These are phyloP conservation scores for Zaprionus camerounensis DNA, from an alignment of 1,140 invertebrate genomes.

Conservation along the genomic window DNA sequence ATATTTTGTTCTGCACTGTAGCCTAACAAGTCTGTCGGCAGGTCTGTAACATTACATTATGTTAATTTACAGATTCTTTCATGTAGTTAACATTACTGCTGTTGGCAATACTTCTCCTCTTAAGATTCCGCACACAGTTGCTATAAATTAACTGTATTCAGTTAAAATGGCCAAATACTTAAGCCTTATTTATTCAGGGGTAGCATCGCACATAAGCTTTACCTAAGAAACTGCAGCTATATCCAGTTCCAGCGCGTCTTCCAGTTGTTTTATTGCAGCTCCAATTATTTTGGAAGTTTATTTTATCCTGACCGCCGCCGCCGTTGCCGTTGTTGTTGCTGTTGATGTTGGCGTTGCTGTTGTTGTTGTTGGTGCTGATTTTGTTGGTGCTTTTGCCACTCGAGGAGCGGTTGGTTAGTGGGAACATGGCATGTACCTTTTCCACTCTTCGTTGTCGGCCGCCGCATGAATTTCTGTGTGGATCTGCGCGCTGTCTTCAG, in stretches of 20 bases:
- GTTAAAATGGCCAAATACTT: not conserved
- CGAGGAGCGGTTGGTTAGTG: constrained; percentile 78
- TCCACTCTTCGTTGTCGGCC: constrained; percentile 46
- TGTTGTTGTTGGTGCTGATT: constrained; percentile 37
- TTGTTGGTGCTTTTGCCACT: constrained; percentile 74
- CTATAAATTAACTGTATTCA: not conserved
- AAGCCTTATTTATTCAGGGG: not conserved
- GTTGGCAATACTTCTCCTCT: too few species aligned
- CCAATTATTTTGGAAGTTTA: constrained; percentile 84
- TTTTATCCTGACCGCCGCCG: constrained; percentile 75
- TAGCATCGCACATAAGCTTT: constrained; percentile 40
- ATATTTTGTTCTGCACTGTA: not conserved
- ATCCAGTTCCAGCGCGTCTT: constrained; percentile 80
- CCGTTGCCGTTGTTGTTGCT: constrained; percentile 33
- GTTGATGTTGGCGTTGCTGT: not conserved
- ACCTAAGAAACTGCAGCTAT: constrained; percentile 84
- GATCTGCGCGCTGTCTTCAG: constrained; percentile 11
- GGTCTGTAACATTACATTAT: not conserved
- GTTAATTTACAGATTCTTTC: not conserved
- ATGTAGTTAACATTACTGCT: not conserved
- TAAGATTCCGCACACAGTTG: not conserved
- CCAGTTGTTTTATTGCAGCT: constrained; percentile 84
- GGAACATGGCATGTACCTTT: constrained; percentile 80
- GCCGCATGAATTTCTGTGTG: constrained; percentile 56
- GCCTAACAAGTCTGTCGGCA: not conserved